phyloP scores from a whole-genome alignment of 2,113 vertebrate species.

The Daboia siamensis region DNA sequence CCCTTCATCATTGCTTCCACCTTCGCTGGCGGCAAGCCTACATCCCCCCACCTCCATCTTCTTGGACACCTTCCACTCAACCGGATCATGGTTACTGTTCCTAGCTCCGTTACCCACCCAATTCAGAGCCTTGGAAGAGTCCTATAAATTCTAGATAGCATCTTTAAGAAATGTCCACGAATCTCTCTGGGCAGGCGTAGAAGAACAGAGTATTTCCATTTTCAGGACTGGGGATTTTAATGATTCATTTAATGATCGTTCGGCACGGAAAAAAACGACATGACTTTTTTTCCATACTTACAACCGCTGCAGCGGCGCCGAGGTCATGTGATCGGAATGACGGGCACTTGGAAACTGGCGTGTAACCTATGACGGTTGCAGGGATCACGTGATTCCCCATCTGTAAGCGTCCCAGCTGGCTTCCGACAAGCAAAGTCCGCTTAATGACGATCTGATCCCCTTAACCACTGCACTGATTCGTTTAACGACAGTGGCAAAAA shows the following conservation, averaged over 20 bases:
- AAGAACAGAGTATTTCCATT: too few species aligned
- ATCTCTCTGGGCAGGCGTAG: neutral
- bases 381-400: too few species aligned
- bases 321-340: too few species aligned
- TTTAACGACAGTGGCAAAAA: too few species aligned
- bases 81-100: slow-evolving; percentile 17
- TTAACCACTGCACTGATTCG: too few species aligned
- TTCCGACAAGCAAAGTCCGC: too few species aligned
- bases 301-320: fast-evolving
- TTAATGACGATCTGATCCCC: too few species aligned
- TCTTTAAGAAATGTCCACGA: neutral
- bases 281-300: neutral
- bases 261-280: neutral
- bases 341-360: too few species aligned
- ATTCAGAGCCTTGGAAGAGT: slow-evolving; percentile 43
- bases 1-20: neutral
- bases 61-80: neutral
- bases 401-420: neutral
- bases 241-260: neutral
- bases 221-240: neutral
- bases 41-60: fast-evolving
- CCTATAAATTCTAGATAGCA: neutral
- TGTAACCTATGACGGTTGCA: neutral
- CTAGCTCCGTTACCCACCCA: slow-evolving; percentile 32
- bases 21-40: neutral